Evolutionary conservation across 2,113 vertebrate species (phyloP), one percentile per base, ranked within the genome.

Genomic region (Aix galericulata): DNA sequence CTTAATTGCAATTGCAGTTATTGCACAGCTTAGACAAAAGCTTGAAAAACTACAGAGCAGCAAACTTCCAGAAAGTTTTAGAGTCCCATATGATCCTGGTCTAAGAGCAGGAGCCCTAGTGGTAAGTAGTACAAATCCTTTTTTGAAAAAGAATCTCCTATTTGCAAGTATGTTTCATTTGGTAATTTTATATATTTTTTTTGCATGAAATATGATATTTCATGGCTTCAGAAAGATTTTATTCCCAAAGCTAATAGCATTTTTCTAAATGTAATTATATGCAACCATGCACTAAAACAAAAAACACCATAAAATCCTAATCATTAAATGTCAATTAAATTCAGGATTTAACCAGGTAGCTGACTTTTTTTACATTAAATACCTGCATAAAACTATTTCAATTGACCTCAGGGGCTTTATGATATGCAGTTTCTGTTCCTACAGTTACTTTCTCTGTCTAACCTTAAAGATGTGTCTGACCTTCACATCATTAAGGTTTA

Each of bases 1-100:
- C 29, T 68, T 96, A 93, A 59, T 96, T 96, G 71, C 75, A 68
- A 94, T 97, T 95, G 75, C 96, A 99, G 99, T 99, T 97, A 98
- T 99, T 97, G 96, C 97, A 56, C 99, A 99, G 96, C 95, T 99
- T 91, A 98, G 99, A 75, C 99, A 99, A 97, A 99, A 99, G 91
- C 98, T 99, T 97, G 99, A 99, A 98, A 98, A 94, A 83, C 97
- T 99, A 42, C 99, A 99, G 93, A 97, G 93, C 63, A 98, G 97
- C 12, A 98, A 98, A 78, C 98, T 99, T 71, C 99, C 99, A 2
- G 95, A 98, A 88, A 99, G 98, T 96, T 99, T 99, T 92, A 98
- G 98, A 96, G 99, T 99, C 63, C 99, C 99, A 0, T 99, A 99
- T 82, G 99, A 99, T 86, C 99, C 99, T 42, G 98, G 99, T 27